A percentile compares a stretch with the other conserved stretches of the same genome.
Evolutionary conservation across 2,113 vertebrate species (phyloP).

Genomic region (Sprattus sprattus): DNA sequence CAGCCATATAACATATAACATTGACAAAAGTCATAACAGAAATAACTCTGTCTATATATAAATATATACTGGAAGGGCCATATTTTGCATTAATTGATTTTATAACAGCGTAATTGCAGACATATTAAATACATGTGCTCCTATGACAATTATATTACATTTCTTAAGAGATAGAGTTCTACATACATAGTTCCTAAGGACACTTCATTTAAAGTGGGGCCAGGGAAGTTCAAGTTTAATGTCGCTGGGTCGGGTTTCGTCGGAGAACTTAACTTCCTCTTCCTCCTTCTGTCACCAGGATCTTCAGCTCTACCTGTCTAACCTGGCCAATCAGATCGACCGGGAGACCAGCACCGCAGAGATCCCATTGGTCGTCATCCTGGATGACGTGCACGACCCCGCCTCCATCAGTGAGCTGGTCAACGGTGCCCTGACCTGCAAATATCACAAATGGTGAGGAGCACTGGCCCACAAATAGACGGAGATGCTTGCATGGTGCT

Average conservation of each 20-base stretch:
- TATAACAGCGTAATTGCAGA: background rate
- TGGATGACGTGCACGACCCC: conserved; percentile 89
- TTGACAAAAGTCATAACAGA: background rate
- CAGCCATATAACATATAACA: background rate
- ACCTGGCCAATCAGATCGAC: conserved; percentile 95
- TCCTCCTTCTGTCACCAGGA: conserved; percentile 72
- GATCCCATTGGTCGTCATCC: conserved; percentile 86
- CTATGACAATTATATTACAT: background rate
- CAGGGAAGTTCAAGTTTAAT: background rate
- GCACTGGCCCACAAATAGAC: background rate
- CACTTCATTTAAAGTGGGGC: background rate
- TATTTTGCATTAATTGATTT: background rate
- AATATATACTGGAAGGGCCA: background rate
- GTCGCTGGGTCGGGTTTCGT: background rate
- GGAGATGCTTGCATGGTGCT: background rate
- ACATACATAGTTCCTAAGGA: background rate
- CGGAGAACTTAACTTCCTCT: background rate
- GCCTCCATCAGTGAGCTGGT: conserved; percentile 93
- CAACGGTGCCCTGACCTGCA: conserved; percentile 96
- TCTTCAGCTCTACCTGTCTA: conserved; percentile 92
- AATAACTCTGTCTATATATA: too few relatives aligned
- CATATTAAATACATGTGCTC: background rate
- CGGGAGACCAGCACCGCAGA: conserved; percentile 83
- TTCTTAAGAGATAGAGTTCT: background rate
- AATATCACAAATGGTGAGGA: conserved; percentile 98